phyloP scores from a whole-genome alignment of 2,888 invertebrate species.

The Auanema freiburgensis region DNA sequence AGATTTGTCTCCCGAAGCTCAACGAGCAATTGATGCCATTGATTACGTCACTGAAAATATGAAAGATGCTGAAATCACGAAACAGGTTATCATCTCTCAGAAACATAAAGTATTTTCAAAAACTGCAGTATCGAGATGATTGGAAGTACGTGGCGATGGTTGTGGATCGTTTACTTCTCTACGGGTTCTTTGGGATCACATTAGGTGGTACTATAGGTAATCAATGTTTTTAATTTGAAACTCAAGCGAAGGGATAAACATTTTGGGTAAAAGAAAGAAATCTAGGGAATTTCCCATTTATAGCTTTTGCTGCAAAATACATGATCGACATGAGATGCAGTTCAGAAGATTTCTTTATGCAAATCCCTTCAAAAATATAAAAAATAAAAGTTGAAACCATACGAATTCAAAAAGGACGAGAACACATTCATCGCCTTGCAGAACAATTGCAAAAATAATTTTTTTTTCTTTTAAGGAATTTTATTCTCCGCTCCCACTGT shows the following conservation, averaged over 20 bases:
- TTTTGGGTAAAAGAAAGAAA: background rate
- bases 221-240: background rate
- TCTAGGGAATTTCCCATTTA: background rate
- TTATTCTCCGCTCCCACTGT: conserved; percentile 67
- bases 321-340: background rate
- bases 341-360: background rate
- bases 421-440: background rate
- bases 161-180: conserved; percentile 68
- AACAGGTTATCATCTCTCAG: conserved; percentile 47
- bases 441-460: background rate
- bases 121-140: conserved; percentile 67
- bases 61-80: conserved; percentile 58
- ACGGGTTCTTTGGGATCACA: conserved; percentile 66
- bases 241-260: background rate
- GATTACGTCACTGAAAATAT: conserved; percentile 63
- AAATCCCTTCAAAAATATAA: too few species aligned
- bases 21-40: conserved; percentile 58
- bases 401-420: too few species aligned
- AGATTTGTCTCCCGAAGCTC: conserved; percentile 41
- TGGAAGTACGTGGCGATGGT: conserved; percentile 70
- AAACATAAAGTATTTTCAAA: background rate
- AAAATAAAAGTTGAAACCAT: too few species aligned
- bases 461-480: conserved; percentile 54
- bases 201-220: conserved; percentile 43
- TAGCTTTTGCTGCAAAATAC: background rate